A percentile compares a stretch with the other conserved stretches of the same genome.
Evolutionary conservation across 1,140 invertebrate species (phyloP).

Genomic region (Neoseiulus cucumeris): DNA sequence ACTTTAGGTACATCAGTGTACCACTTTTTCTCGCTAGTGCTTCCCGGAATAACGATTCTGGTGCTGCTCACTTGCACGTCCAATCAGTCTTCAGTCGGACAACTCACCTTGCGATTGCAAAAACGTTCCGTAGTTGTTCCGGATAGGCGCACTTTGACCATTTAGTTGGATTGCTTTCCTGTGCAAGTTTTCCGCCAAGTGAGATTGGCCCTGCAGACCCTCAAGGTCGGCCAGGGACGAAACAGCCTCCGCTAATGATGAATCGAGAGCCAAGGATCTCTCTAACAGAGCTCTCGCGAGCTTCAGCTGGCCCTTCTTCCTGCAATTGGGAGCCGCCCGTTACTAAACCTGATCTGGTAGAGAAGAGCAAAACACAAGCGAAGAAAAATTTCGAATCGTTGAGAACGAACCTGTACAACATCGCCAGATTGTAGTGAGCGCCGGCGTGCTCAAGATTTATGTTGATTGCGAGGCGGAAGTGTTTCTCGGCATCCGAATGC

Average conservation of each 20-base stretch:
- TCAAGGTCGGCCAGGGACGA: conserved; percentile 24
- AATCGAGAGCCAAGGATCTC: conserved; percentile 23
- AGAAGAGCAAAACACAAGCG: conserved; percentile 8
- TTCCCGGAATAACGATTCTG: too few species aligned
- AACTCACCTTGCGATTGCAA: conserved; percentile 27
- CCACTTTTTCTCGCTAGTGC: too few species aligned
- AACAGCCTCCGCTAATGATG: conserved; percentile 23
- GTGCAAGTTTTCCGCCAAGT: conserved; percentile 23
- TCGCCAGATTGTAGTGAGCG: conserved; percentile 65
- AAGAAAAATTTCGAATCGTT: neutral
- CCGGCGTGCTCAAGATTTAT: conserved; percentile 54
- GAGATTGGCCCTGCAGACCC: conserved; percentile 19
- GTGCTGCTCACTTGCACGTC: too few species aligned
- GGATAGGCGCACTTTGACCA: conserved; percentile 24
- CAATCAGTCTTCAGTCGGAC: neutral
- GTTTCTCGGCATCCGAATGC: conserved; percentile 41
- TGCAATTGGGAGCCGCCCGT: conserved; percentile 13
- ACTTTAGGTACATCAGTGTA: too few species aligned
- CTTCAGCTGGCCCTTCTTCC: conserved; percentile 23
- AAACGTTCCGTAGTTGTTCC: conserved; percentile 29
- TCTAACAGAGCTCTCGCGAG: conserved; percentile 24
- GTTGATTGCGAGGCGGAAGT: conserved; percentile 51
- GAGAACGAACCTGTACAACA: conserved; percentile 47
- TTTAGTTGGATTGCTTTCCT: conserved; percentile 21
- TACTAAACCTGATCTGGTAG: neutral